These are phyloP conservation scores for Cercopithecus mona DNA, from an alignment of 2,113 vertebrate species.

Conservation along the genomic window DNA sequence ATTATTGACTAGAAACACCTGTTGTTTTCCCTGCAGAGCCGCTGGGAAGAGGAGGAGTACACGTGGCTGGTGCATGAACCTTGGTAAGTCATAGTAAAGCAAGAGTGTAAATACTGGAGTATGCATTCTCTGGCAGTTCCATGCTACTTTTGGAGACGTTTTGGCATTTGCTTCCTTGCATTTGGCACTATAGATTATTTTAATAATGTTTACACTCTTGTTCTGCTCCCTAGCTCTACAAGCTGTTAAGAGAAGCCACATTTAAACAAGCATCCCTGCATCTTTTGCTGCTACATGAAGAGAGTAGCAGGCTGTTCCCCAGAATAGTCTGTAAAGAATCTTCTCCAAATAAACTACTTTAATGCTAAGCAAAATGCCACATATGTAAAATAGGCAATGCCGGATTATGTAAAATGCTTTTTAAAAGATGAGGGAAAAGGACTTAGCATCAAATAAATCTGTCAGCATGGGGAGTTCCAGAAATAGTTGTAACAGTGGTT, in stretches of 20 bases:
- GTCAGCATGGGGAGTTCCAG: slow-evolving; percentile 47
- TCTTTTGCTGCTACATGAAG: slow-evolving; percentile 56
- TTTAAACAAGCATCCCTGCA: slow-evolving; percentile 68
- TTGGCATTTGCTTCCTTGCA: slow-evolving; percentile 57
- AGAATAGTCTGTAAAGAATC: slow-evolving; percentile 71
- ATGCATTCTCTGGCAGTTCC: slow-evolving; percentile 44
- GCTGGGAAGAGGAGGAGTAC: not conserved
- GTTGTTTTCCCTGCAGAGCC: slow-evolving; percentile 51
- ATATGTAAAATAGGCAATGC: slow-evolving; percentile 76
- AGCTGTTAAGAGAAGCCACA: slow-evolving; percentile 73
- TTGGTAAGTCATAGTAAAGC: slow-evolving; percentile 50
- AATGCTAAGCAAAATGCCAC: slow-evolving; percentile 81
- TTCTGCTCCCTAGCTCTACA: slow-evolving; percentile 62
- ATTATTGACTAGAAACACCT: slow-evolving; percentile 59
- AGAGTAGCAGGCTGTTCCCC: slow-evolving; percentile 69
- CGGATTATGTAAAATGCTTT: slow-evolving; percentile 67
- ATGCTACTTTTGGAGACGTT: slow-evolving; percentile 49
- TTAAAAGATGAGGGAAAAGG: slow-evolving; percentile 56
- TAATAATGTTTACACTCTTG: slow-evolving; percentile 76
- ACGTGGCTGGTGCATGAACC: slow-evolving; percentile 14
- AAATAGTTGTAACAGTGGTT: slow-evolving; percentile 65
- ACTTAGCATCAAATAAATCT: slow-evolving; percentile 67
- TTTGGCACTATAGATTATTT: slow-evolving; percentile 72
- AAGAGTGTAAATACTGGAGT: slow-evolving; percentile 69
- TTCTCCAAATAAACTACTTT: slow-evolving; percentile 72